Evolutionary conservation across 2,113 vertebrate species (phyloP), one percentile per base, ranked within the genome.

Genomic region (Narcine bancroftii): DNA sequence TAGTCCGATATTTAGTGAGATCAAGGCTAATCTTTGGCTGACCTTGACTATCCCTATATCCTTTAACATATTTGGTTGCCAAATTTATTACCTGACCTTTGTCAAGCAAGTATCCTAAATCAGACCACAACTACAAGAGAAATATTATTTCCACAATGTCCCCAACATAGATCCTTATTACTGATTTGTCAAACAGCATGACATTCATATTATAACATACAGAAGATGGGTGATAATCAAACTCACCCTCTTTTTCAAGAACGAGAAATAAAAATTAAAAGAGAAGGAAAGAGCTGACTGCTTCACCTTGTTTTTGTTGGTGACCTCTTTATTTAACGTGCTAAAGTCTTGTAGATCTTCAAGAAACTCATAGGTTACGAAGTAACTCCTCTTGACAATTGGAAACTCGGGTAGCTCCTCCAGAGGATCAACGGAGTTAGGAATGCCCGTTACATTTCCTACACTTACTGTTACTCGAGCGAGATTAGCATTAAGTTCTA

Each of bases 331-430:
- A 87, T 7, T 87, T n/a, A 3, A 53, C 13, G 0, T 17, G 33
- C 4, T 19, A 17, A 53, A 33, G 19, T 1, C 17, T 60, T 60
- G 2, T 33, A 6, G 17, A 60, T 93, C 94, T 9, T 94, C 93
- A 3, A 92, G 85, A 29, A 97, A 97, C 60, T 97, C 94, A 0
- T 98, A 99, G 0, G 93, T 96, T 93, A 98, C 95, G 0, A 92
- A 95, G 93, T 97, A 98, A 93, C 75, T 96, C 94, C 95, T 96
- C 65, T 93, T 93, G 93, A 97, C 53, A 0, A 96, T 29, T 0
- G 97, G 96, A 29, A 95, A 95, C 10, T 96, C 92, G 0, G 94
- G 92, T 19, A 89, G 79, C 0, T 63, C 92, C 92, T 93, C 95
- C 92, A 92, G 93, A 0, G 13, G 5, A 60, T 92, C 0, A 0